Conservation (phyloP, 2,797 vertebrate species). For the Melanotaenia boesemani region DNA sequence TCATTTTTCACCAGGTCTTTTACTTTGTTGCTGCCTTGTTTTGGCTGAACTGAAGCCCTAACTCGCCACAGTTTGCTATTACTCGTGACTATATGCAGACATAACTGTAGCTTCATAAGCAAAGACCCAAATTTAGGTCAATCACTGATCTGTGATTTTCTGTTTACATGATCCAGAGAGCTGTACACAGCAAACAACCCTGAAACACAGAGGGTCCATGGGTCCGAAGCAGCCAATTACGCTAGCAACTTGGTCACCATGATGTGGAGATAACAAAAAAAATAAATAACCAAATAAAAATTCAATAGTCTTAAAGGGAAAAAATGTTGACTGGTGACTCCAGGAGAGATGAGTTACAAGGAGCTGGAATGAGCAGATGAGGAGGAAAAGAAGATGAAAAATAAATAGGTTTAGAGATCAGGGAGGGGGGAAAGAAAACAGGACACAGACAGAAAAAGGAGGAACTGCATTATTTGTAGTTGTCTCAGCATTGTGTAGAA, state of each 20-base stretch:
- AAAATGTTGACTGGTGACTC: constrained; percentile 7
- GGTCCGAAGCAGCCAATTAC: constrained; percentile 17
- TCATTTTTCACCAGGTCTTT: neutral
- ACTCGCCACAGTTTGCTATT: neutral
- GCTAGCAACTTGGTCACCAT: constrained; percentile 19
- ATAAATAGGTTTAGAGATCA: constrained; percentile 35
- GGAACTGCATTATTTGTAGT: constrained; percentile 62
- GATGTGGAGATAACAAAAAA: constrained; percentile 31
- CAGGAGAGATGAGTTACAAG: constrained; percentile 16
- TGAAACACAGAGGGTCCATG: constrained; percentile 23
- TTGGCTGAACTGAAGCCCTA: neutral
- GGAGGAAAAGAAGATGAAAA: constrained; percentile 42
- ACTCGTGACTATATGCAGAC: neutral
- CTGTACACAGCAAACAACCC: constrained; percentile 22
- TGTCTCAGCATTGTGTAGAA: constrained; percentile 67
- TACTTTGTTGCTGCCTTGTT: neutral
- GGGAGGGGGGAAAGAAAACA: constrained; percentile 46
- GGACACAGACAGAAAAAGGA: constrained; percentile 44
- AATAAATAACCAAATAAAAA: constrained; percentile 18
- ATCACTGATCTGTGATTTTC: constrained; percentile 10
- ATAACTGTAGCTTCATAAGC: neutral
- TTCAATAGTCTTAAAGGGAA: constrained; percentile 9
- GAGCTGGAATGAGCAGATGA: constrained; percentile 23
- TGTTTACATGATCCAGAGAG: constrained; percentile 14
- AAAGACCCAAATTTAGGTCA: constrained; percentile 7